Conservation (phyloP, 1,140 invertebrate genomes). For the Drosophila trapezifrons region DNA sequence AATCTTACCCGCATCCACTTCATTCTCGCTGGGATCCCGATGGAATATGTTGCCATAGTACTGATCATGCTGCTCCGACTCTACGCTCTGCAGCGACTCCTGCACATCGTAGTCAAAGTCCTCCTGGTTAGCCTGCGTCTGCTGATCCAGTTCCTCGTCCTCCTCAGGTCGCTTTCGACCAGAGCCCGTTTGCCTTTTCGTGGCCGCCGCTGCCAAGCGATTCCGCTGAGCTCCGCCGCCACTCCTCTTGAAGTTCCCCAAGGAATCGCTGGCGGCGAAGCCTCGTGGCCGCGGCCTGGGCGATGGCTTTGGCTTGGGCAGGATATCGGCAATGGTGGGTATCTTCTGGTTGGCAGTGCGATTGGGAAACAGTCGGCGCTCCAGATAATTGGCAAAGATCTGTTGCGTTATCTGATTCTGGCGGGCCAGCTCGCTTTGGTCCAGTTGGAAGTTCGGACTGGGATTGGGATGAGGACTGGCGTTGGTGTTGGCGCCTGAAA, state of each 20-base stretch:
- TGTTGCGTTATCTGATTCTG: constrained; percentile 90
- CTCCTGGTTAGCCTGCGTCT: constrained; percentile 56
- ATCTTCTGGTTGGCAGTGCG: constrained; percentile 85
- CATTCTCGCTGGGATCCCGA: constrained; percentile 82
- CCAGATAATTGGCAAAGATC: constrained; percentile 89
- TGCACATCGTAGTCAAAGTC: constrained; percentile 81
- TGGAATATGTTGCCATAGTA: constrained; percentile 84
- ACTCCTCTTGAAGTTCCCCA: constrained; percentile 50
- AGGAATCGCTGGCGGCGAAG: constrained; percentile 47
- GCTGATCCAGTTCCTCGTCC: constrained; percentile 46
- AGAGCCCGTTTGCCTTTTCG: constrained; percentile 39
- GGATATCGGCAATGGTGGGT: constrained; percentile 87
- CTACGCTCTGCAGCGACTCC: constrained; percentile 87
- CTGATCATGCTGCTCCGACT: constrained; percentile 86
- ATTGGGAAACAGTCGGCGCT: constrained; percentile 86
- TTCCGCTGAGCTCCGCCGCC: constrained; percentile 61
- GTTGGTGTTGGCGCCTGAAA: constrained; percentile 51
- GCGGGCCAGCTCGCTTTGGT: constrained; percentile 86
- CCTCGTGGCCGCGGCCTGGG: constrained; percentile 64
- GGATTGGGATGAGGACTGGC: constrained; percentile 14
- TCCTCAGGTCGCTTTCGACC: constrained; percentile 18
- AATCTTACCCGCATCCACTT: constrained; percentile 68
- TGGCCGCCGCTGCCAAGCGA: constrained; percentile 53
- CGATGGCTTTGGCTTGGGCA: constrained; percentile 84
- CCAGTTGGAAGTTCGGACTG: constrained; percentile 75